These are phyloP conservation scores for Polyodon spathula DNA, from an alignment of 2,113 vertebrate species.

Conservation along the genomic window DNA sequence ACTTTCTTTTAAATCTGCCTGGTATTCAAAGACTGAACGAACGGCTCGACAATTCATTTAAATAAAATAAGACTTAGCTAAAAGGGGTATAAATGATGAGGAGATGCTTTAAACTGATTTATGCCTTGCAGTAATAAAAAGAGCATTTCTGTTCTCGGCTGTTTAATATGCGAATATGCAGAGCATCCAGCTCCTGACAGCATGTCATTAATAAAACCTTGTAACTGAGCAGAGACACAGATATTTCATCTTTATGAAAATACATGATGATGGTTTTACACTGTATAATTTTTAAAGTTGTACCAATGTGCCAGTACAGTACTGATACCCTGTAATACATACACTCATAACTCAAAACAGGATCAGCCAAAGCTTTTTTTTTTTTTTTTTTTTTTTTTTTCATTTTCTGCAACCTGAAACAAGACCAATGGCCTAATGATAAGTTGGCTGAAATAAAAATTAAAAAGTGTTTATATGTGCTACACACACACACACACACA, in stretches of 20 bases:
- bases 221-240: conserved; percentile 78
- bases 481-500: background rate
- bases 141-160: conserved; percentile 83
- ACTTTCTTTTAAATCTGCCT: conserved; percentile 38
- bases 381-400: conserved; percentile 17
- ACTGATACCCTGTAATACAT: conserved; percentile 55
- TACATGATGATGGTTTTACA: conserved; percentile 97
- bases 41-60: conserved; percentile 87
- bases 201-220: conserved; percentile 91
- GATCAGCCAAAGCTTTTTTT: conserved; percentile 18
- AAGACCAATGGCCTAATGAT: conserved; percentile 23
- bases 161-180: conserved; percentile 99
- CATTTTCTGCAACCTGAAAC: conserved; percentile 19
- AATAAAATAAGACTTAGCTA: conserved; percentile 89
- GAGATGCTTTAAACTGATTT: conserved; percentile 98
- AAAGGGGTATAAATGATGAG: conserved; percentile 84
- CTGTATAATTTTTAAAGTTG: conserved; percentile 80
- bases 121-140: conserved; percentile 95
- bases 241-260: conserved; percentile 99
- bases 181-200: conserved; percentile 96
- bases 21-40: conserved; percentile 80
- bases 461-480: background rate
- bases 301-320: conserved; percentile 65
- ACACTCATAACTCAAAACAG: conserved; percentile 67
- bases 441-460: conserved; percentile 16